Evolutionary conservation across 2,113 vertebrate genomes (phyloP).

Genomic region (Megatriorchis doriae): DNA sequence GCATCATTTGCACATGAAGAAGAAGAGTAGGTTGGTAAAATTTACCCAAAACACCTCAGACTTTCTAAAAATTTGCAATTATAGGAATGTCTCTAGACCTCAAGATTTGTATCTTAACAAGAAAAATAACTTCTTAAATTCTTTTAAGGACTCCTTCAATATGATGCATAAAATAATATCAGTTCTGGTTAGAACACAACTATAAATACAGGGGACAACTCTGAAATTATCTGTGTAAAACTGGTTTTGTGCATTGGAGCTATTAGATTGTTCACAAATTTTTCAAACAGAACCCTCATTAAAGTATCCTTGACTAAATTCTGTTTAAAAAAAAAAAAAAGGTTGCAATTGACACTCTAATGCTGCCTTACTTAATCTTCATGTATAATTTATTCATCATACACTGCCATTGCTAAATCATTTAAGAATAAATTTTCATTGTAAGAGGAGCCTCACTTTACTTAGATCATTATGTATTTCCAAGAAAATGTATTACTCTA

Average conservation of each 20-base stretch:
- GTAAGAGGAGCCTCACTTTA: conserved; percentile 32
- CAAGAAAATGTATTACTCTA: conserved; percentile 15
- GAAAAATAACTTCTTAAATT: background rate
- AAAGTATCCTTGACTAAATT: conserved; percentile 42
- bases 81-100: background rate
- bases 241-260: conserved; percentile 8
- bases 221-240: conserved; percentile 11
- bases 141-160: background rate
- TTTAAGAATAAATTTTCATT: conserved; percentile 72
- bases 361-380: conserved; percentile 67
- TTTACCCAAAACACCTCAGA: background rate
- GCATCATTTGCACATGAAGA: background rate
- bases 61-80: background rate
- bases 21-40: background rate
- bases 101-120: background rate
- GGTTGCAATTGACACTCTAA: conserved; percentile 46
- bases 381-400: conserved; percentile 74
- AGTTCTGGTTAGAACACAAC: background rate
- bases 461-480: conserved; percentile 51
- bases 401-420: conserved; percentile 67
- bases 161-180: background rate
- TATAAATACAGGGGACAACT: background rate
- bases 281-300: conserved; percentile 37
- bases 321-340: conserved; percentile 12
- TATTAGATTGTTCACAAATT: conserved; percentile 18